Percentiles rank a stretch among this genome's conserved stretches.
Conservation (phyloP, 2,113 vertebrate species). For the Saccopteryx bilineata region DNA sequence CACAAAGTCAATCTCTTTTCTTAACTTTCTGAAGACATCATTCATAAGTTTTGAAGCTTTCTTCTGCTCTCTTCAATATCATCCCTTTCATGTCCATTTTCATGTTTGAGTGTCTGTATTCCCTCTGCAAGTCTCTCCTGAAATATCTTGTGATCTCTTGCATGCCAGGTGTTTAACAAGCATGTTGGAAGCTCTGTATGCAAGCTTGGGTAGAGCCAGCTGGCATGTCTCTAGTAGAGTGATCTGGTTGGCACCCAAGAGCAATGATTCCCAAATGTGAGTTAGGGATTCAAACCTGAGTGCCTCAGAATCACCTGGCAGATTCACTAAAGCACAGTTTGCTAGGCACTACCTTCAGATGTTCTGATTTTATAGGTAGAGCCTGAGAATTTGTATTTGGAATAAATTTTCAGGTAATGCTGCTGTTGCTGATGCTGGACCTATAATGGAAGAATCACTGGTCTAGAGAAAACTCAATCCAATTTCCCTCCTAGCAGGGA, state of each 20-base stretch:
- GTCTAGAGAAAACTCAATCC: background rate
- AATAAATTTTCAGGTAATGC: background rate
- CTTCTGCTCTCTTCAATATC: background rate
- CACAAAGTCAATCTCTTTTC: background rate
- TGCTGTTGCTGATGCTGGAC: background rate
- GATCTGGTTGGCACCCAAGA: background rate
- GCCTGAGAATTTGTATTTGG: background rate
- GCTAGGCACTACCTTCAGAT: background rate
- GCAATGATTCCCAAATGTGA: background rate
- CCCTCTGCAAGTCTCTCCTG: background rate
- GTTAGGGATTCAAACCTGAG: background rate
- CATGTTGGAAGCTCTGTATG: background rate
- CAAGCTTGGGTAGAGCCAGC: background rate
- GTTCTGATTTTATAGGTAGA: background rate
- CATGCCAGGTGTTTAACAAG: background rate
- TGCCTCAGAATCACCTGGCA: background rate
- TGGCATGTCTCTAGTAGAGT: background rate
- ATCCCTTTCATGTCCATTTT: background rate
- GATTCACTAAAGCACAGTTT: background rate
- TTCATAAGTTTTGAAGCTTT: background rate
- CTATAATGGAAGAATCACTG: background rate
- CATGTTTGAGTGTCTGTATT: background rate
- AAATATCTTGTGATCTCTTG: background rate
- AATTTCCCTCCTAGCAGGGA: background rate
- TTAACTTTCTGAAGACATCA: background rate